Base-by-base conservation (phyloP, 2,797 vertebrate species). In the Spondyliosoma cantharus region DNA sequence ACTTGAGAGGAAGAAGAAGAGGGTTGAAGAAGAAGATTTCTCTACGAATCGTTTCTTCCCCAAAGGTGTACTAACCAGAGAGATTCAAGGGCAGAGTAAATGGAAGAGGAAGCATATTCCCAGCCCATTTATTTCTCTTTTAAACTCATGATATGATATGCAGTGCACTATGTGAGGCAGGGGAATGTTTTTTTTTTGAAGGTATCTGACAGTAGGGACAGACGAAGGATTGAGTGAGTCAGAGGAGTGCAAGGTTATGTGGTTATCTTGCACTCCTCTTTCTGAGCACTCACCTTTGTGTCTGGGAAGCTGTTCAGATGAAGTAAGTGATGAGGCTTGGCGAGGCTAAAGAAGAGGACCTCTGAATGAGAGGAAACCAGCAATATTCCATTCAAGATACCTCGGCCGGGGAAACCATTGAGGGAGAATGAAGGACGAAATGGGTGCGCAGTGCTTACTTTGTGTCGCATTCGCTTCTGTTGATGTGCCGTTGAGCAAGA, bases 61-160 rank as follows among this genome's bases (percentile, higher is more conserved):
- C 54, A 24, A 88, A 85, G 78, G 67, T 78, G 59, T 62, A 81
- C 27, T 86, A 58, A 63, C 58, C n/a, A 68, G 60, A 60, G 42
- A 74, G 56, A 62, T 25, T 19, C 32, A 49, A 65, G 14, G 32
- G 56, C 19, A 78, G 66, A 73, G 48, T 54, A 59, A 45, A 32
- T 80, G 25, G 17, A 78, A 7, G 42, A 73, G 58, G 72, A 75
- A 73, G 11, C 25, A 9, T 72, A 73, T 68, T 77, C 65, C 59
- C 52, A 60, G 60, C 71, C n/a, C 64, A 57, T n/a, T 19, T 43
- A 20, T 65, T 73, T 66, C 25, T 20, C 19, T 74, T 85, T 83
- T 78, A 78, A 83, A 70, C 13, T 2, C 37, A 56, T 56, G 42
- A 64, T 25, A 56, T 56, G 42, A 64, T 25, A 46, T 70, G 25